Evolutionary conservation across 2,113 vertebrate species (phyloP).

Genomic region (Oreochromis aureus): DNA sequence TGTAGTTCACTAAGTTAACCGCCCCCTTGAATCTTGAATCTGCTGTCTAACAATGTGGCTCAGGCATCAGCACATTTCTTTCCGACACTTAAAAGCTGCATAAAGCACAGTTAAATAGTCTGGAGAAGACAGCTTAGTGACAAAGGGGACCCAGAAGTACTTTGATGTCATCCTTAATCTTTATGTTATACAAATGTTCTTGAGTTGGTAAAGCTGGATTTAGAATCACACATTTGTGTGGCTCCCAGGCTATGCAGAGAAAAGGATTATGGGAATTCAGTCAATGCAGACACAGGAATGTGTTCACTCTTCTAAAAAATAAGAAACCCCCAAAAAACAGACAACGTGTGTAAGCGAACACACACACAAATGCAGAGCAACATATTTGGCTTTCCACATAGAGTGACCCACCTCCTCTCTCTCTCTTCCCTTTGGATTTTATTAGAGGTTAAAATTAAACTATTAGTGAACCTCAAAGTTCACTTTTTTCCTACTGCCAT

Average conservation of each 20-base stretch:
- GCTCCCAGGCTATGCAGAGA: neutral
- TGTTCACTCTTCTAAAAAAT: neutral
- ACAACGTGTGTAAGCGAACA: neutral
- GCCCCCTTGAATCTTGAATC: neutral
- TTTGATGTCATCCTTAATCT: neutral
- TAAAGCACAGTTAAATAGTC: neutral
- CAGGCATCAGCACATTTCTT: neutral
- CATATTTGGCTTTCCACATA: neutral
- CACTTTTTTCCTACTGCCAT: neutral
- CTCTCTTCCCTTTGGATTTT: neutral
- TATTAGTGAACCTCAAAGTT: neutral
- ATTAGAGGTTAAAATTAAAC: neutral
- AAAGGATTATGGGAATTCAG: neutral
- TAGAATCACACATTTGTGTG: neutral
- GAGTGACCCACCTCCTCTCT: neutral
- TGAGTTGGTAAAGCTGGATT: neutral
- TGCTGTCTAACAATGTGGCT: neutral
- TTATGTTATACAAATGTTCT: neutral
- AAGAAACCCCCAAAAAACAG: neutral
- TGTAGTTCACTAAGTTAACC: neutral
- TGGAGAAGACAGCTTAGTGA: neutral
- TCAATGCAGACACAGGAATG: neutral
- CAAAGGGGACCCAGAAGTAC: neutral
- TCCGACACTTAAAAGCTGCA: neutral
- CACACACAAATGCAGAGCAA: neutral